Evolutionary conservation across 2,797 vertebrate species (phyloP).

Genomic region (Ctenopoma kingsleyae): DNA sequence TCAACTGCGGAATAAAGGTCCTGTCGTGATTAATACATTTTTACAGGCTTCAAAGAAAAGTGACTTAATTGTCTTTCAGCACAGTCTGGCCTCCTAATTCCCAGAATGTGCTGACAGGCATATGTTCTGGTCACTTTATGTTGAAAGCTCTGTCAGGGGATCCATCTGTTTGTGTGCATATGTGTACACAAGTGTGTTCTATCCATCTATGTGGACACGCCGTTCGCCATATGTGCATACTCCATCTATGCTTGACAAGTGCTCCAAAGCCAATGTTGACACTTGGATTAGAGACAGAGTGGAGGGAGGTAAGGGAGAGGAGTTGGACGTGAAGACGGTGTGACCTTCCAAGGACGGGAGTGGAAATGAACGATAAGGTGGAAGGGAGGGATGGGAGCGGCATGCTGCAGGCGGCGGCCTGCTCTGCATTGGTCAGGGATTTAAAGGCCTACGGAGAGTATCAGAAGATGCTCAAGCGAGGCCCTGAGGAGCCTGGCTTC

Average conservation of each 20-base stretch:
- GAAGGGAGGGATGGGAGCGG: constrained; percentile 16
- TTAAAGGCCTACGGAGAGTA: constrained; percentile 42
- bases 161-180: constrained; percentile 42
- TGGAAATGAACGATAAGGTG: constrained; percentile 54
- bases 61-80: constrained; percentile 31
- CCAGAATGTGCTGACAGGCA: constrained; percentile 61
- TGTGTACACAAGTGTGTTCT: constrained; percentile 1
- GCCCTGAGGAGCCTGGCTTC: constrained; percentile 37
- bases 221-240: constrained; percentile 45
- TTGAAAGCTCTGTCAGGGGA: constrained; percentile 50
- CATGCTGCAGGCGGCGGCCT: constrained; percentile 8
- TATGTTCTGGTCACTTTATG: constrained; percentile 62
- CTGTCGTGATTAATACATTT: constrained; percentile 23
- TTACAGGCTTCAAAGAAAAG: constrained; percentile 8
- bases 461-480: constrained; percentile 29
- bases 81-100: constrained; percentile 47
- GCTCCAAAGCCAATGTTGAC: constrained; percentile 68
- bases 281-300: constrained; percentile 47
- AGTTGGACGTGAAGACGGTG: constrained; percentile 29
- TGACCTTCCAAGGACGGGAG: constrained; percentile 65
- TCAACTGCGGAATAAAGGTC: constrained; percentile 1
- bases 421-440: constrained; percentile 34
- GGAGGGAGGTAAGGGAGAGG: constrained; percentile 15
- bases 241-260: constrained; percentile 59
- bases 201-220: background rate